Percentiles rank a stretch among this genome's conserved stretches.
Evolutionary conservation across 1,140 invertebrate species (phyloP).

Genomic region (Drosophila kikkawai): DNA sequence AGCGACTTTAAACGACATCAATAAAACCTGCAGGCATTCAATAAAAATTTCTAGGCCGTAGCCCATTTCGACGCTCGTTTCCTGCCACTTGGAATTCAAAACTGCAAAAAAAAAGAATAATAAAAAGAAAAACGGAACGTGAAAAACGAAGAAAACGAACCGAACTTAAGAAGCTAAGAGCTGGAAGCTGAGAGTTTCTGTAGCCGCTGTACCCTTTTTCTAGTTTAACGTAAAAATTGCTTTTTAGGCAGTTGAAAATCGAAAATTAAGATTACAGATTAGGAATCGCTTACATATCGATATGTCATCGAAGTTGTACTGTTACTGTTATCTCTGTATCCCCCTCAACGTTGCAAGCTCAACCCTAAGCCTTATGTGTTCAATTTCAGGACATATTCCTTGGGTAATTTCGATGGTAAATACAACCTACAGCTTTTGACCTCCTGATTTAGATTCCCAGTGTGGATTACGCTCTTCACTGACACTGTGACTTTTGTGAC

Average conservation of each 20-base stretch:
- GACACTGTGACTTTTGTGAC: not conserved
- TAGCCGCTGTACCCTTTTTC: constrained; percentile 2
- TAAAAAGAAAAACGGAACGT: constrained; percentile 5
- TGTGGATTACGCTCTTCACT: not conserved
- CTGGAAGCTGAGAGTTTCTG: constrained; percentile 9
- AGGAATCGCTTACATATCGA: not conserved
- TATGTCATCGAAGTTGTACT: not conserved
- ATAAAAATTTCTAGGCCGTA: constrained; percentile 67
- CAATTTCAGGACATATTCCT: not conserved
- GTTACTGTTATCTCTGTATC: not conserved
- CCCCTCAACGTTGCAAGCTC: not conserved
- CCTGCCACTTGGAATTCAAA: constrained; percentile 59
- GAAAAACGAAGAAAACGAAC: constrained; percentile 21
- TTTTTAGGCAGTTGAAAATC: constrained; percentile 38
- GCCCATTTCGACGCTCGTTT: constrained; percentile 60
- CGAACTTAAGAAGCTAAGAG: constrained; percentile 15
- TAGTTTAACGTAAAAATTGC: constrained; percentile 35
- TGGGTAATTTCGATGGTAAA: not conserved
- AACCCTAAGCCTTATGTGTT: not conserved
- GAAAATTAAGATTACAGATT: constrained; percentile 14
- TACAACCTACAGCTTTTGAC: not conserved
- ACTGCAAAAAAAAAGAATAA: constrained; percentile 1
- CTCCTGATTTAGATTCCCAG: not conserved
- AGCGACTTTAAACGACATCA: constrained; percentile 72
- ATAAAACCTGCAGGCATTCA: constrained; percentile 67